Base-by-base conservation (phyloP, 2,888 invertebrate genomes). In the Caenorhabditis sp. region DNA sequence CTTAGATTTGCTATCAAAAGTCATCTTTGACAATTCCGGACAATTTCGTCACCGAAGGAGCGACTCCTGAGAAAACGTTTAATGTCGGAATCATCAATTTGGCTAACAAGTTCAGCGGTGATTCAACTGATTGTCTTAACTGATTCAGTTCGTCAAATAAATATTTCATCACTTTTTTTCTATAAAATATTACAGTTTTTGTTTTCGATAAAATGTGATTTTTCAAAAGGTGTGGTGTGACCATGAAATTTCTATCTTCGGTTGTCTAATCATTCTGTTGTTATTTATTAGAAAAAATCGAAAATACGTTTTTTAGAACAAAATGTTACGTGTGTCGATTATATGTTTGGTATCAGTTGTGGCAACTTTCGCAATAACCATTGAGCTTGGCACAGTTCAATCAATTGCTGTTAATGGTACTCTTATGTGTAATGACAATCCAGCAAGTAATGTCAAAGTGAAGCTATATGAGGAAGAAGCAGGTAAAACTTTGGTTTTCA, bases 391-490 rank as follows among this genome's bases (percentile, higher is more conserved):
- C 53, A 81, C 76, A 14, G 70, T 73, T 23, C 85, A 85, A 63
- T 78, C 80, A 3, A 80, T 83, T 31, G 78, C 84, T 0, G 84
- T 85, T 12, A 81, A 67, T 27, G 85, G 85, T 54, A 68, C 72
- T 56, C 72, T 85, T 23, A 65, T 76, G 52, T 85, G 85, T 66
- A 81, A 85, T 71, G 82, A 81, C 62, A 64, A 77, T 53, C 83
- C 83, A 27, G 82, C 83, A 21, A 80, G 73, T 17, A 84, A 83
- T 68, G 80, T 83, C 31, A 85, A 85, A 70, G 83, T 85, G n/a
- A 85, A 85, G 76, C 69, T 85, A 31, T 85, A 85, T 65, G 85
- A 85, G 59, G 81, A 76, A 43, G 85, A 85, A 79, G 73, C 81
- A 26, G 67, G 79, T 77, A 61, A 64, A 61, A 7, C 10, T 31